These are phyloP conservation scores for Diaprepes abbreviatus DNA, from an alignment of 2,888 invertebrate species.

Conservation along the genomic window DNA sequence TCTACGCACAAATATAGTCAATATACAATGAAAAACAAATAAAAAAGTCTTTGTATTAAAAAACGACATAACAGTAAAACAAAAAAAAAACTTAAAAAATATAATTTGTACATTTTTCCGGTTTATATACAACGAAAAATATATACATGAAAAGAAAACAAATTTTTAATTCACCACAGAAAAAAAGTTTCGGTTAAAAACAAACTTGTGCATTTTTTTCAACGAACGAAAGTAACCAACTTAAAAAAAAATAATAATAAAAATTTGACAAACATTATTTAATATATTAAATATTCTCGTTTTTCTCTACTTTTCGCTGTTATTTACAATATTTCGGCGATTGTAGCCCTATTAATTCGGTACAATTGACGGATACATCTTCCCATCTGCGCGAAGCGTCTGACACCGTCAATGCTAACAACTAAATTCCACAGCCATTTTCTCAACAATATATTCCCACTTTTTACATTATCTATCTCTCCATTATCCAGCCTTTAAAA, in stretches of 20 bases:
- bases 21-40: conserved; percentile 16
- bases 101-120: conserved; percentile 38
- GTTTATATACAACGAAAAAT: conserved; percentile 34
- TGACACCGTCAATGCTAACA: conserved; percentile 29
- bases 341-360: conserved; percentile 33
- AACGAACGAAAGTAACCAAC: no score
- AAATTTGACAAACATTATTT: conserved; percentile 1
- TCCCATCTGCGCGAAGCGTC: conserved; percentile 13
- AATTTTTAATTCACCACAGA: conserved; percentile 11
- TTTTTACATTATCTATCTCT: conserved; percentile 34
- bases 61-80: conserved; percentile 26
- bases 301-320: conserved; percentile 29
- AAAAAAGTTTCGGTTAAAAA: background rate
- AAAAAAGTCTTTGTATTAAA: conserved; percentile 18
- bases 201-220: no score
- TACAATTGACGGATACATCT: conserved; percentile 22
- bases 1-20: conserved; percentile 12
- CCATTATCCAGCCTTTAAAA: conserved; percentile 31
- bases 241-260: background rate
- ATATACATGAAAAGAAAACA: conserved; percentile 23
- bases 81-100: conserved; percentile 17
- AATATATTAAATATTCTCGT: conserved; percentile 15
- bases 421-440: conserved; percentile 48
- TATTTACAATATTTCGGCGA: conserved; percentile 38
- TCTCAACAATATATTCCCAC: conserved; percentile 27